phyloP scores from a whole-genome alignment of 2,113 vertebrate genomes.

The Myanophis thanlyinensis region DNA sequence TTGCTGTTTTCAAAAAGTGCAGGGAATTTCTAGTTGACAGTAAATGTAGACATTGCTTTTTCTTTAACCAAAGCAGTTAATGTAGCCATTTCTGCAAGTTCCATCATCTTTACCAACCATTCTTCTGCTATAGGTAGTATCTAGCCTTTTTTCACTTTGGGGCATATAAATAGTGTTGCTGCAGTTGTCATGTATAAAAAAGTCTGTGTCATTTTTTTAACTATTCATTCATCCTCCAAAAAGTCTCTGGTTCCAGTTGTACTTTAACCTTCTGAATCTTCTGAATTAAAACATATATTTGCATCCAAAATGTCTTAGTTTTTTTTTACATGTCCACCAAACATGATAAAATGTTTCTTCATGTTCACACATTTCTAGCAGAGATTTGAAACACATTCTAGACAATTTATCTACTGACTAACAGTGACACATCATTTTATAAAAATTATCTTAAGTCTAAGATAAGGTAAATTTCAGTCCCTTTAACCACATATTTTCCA shows the following conservation, averaged over 20 bases:
- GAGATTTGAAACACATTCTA: not conserved
- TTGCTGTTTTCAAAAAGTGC: not conserved
- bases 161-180: not conserved
- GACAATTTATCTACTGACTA: not conserved
- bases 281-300: not conserved
- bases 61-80: not conserved
- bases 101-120: not conserved
- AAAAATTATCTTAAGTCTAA: not conserved
- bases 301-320: not conserved
- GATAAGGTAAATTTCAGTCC: not conserved
- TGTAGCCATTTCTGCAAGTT: not conserved
- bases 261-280: not conserved
- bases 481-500: not conserved
- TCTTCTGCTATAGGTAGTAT: not conserved
- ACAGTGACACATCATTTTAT: not conserved
- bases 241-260: not conserved
- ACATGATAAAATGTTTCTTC: not conserved
- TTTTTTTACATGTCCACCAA: not conserved
- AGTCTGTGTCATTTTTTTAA: not conserved
- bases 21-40: not conserved
- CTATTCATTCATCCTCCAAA: not conserved
- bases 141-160: not conserved
- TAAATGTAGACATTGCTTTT: not conserved
- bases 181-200: not conserved
- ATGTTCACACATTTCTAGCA: not conserved